phyloP scores from a whole-genome alignment of 2,113 vertebrate genomes.

The Eira barbara region DNA sequence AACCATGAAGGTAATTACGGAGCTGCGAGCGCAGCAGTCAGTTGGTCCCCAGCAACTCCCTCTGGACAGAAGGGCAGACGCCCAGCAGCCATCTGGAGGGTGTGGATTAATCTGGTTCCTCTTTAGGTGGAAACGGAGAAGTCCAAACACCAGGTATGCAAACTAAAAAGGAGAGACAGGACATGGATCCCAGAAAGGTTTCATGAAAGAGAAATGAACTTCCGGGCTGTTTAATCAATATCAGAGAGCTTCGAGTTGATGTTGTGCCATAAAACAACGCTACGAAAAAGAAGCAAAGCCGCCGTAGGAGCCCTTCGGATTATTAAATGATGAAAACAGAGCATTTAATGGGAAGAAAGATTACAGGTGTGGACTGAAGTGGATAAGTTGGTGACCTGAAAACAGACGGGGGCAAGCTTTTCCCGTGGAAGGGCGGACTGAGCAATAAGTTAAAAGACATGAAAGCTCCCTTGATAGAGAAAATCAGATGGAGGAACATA shows the following conservation, averaged over 20 bases:
- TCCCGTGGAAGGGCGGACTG: background rate
- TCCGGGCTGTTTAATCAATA: background rate
- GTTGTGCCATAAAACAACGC: background rate
- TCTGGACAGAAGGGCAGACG: background rate
- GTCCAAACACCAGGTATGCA: background rate
- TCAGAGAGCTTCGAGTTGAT: background rate
- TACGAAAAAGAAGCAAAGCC: background rate
- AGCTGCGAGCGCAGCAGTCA: accelerated
- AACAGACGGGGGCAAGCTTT: background rate
- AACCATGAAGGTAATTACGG: background rate
- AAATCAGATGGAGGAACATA: background rate
- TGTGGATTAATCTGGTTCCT: background rate
- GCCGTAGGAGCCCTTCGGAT: background rate
- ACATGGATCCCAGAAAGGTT: background rate
- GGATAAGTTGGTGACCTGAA: background rate
- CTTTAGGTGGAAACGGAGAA: background rate
- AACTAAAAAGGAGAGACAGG: background rate
- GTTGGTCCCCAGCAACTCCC: too few relatives aligned
- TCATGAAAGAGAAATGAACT: background rate
- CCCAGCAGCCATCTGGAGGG: too few relatives aligned
- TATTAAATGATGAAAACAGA: background rate
- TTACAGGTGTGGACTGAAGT: too few relatives aligned
- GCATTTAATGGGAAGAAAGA: background rate
- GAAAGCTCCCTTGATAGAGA: background rate
- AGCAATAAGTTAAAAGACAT: background rate